phyloP scores from a whole-genome alignment of 2,888 invertebrate species.

The Cerceris ruficornis region DNA sequence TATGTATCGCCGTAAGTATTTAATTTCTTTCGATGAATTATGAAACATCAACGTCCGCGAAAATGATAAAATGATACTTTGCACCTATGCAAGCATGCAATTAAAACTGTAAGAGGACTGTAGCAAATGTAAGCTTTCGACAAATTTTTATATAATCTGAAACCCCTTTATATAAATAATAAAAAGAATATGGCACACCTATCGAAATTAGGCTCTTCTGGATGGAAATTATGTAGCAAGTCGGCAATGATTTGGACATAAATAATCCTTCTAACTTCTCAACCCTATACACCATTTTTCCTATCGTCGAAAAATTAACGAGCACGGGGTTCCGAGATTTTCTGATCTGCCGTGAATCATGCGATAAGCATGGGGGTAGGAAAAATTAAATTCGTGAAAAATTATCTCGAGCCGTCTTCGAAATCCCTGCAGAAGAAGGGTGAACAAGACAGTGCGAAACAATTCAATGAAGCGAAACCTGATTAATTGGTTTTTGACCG shows the following conservation, averaged over 20 bases:
- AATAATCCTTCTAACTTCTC: too few relatives aligned
- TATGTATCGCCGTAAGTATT: slow-evolving; percentile 11
- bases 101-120: not conserved
- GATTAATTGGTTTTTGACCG: slow-evolving; percentile 74
- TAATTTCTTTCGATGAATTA: slow-evolving; percentile 38
- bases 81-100: not conserved
- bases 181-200: too few relatives aligned
- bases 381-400: slow-evolving; percentile 70
- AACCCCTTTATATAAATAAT: too few relatives aligned
- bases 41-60: slow-evolving; percentile 13
- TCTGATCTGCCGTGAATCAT: slow-evolving; percentile 6
- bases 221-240: too few relatives aligned
- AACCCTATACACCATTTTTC: too few relatives aligned
- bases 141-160: not conserved
- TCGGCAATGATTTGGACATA: too few relatives aligned
- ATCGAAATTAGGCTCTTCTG: too few relatives aligned
- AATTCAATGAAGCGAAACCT: slow-evolving; percentile 72
- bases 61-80: not conserved
- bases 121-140: not conserved
- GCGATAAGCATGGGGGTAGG: not conserved
- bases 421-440: slow-evolving; percentile 42
- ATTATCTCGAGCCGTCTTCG: slow-evolving; percentile 62
- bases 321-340: not conserved
- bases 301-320: not conserved
- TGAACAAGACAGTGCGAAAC: slow-evolving; percentile 68